phyloP scores from a whole-genome alignment of 2,113 vertebrate genomes.

The Colaptes auratus region DNA sequence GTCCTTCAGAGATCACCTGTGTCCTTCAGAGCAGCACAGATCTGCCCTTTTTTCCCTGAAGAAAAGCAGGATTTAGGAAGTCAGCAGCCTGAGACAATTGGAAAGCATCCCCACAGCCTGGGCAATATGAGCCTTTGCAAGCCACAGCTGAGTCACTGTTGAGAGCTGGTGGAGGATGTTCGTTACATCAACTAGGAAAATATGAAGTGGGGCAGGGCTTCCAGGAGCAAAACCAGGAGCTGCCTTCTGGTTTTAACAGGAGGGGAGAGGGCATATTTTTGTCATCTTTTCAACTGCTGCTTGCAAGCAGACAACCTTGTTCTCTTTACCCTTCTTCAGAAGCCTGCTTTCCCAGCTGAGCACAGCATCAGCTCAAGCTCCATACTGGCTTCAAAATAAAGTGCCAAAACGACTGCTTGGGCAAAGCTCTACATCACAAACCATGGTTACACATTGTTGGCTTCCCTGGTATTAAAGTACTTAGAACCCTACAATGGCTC shows the following conservation, averaged over 20 bases:
- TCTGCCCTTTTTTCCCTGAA: not conserved
- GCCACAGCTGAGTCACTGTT: not conserved
- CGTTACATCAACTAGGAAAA: not conserved
- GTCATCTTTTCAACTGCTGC: not conserved
- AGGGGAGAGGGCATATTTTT: rapidly evolving
- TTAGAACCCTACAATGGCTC: no score
- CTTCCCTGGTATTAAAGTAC: not conserved
- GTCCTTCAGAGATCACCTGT: no score
- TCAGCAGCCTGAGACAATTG: not conserved
- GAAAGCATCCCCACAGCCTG: not conserved
- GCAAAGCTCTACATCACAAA: not conserved
- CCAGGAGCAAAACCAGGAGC: not conserved
- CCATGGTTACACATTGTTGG: not conserved
- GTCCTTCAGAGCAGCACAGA: not conserved
- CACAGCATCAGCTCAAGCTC: not conserved
- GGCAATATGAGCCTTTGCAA: not conserved
- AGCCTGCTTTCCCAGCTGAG: not conserved
- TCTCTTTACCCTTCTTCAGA: not conserved
- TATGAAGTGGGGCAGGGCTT: not conserved
- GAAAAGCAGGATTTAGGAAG: not conserved
- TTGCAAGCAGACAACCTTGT: not conserved
- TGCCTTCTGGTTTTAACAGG: not conserved
- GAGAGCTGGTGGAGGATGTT: not conserved
- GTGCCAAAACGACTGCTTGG: not conserved
- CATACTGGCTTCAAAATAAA: not conserved